Percentiles rank a stretch among this genome's conserved stretches.
These are phyloP conservation scores for Neodiprion pinetum DNA, from an alignment of 1,140 invertebrate genomes.

Conservation along the genomic window DNA sequence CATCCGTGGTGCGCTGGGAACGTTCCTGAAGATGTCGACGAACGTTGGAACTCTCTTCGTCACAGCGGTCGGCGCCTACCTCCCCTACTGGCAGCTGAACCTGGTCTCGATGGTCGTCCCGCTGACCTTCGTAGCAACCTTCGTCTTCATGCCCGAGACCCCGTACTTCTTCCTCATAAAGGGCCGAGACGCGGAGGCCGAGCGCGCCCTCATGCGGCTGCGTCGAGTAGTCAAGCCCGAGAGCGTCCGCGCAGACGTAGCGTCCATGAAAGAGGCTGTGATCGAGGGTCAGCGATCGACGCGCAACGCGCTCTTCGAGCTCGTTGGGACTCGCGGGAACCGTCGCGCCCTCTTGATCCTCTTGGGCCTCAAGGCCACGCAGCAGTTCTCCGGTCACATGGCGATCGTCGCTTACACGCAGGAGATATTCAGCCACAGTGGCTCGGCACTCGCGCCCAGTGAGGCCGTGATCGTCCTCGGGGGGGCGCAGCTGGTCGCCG, in stretches of 20 bases:
- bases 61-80: conserved; percentile 60
- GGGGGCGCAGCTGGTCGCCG: conserved; percentile 70
- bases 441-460: conserved; percentile 59
- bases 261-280: conserved; percentile 67
- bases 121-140: conserved; percentile 67
- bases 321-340: conserved; percentile 66
- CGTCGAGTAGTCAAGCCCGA: conserved; percentile 62
- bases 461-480: conserved; percentile 72
- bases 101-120: conserved; percentile 60
- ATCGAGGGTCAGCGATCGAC: conserved; percentile 62
- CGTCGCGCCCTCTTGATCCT: conserved; percentile 72
- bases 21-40: conserved; percentile 60
- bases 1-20: conserved; percentile 62
- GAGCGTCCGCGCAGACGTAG: conserved; percentile 68
- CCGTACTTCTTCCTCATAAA: conserved; percentile 75
- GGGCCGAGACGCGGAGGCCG: conserved; percentile 65
- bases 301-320: conserved; percentile 64
- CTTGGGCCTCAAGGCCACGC: conserved; percentile 72
- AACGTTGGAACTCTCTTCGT: conserved; percentile 64
- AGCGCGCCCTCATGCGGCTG: conserved; percentile 65
- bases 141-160: conserved; percentile 77
- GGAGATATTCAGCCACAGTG: conserved; percentile 75
- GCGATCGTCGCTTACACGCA: conserved; percentile 79
- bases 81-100: conserved; percentile 61
- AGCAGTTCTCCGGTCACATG: conserved; percentile 79